Percentiles rank a stretch among this genome's conserved stretches.
phyloP scores from a whole-genome alignment of 2,113 vertebrate species.

The Corydoras maculifer region DNA sequence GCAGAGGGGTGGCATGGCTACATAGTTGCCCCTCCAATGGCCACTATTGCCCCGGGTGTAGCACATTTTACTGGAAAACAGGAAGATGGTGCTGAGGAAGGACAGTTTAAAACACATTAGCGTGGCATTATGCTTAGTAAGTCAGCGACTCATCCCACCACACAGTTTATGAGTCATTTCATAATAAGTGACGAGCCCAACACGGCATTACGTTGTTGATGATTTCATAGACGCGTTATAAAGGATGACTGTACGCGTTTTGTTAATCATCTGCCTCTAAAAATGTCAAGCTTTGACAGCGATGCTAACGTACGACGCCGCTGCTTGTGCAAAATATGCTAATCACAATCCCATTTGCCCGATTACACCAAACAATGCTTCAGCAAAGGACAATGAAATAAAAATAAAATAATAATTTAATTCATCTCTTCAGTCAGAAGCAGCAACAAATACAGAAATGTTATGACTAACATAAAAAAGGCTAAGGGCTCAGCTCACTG shows the following conservation, averaged over 20 bases:
- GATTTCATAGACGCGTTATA: slow-evolving; percentile 1
- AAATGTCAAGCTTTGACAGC: slow-evolving; percentile 17
- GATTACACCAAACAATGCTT: slow-evolving; percentile 13
- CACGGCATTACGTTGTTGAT: neutral
- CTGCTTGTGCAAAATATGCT: neutral
- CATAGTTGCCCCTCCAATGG: neutral
- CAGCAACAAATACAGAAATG: slow-evolving; percentile 1
- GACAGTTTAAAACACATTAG: slow-evolving; percentile 7
- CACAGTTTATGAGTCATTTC: slow-evolving; percentile 24
- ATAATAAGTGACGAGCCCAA: slow-evolving; percentile 8
- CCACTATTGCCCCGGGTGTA: neutral
- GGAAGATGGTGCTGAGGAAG: neutral
- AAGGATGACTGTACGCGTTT: slow-evolving; percentile 9
- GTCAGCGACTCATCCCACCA: slow-evolving; percentile 15
- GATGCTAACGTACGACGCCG: slow-evolving; percentile 7
- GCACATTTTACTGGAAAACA: neutral
- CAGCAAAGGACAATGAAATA: slow-evolving; percentile 1
- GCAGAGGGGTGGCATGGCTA: neutral
- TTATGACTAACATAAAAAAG: neutral
- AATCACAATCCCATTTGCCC: slow-evolving; percentile 21
- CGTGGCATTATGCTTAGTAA: neutral
- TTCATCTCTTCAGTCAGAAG: slow-evolving; percentile 21
- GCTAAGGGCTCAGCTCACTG: slow-evolving; percentile 22
- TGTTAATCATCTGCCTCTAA: slow-evolving; percentile 15
- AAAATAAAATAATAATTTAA: neutral